Evolutionary conservation across 2,797 vertebrate species (phyloP), one percentile per base, ranked within the genome.

Genomic region (Labroides dimidiatus): DNA sequence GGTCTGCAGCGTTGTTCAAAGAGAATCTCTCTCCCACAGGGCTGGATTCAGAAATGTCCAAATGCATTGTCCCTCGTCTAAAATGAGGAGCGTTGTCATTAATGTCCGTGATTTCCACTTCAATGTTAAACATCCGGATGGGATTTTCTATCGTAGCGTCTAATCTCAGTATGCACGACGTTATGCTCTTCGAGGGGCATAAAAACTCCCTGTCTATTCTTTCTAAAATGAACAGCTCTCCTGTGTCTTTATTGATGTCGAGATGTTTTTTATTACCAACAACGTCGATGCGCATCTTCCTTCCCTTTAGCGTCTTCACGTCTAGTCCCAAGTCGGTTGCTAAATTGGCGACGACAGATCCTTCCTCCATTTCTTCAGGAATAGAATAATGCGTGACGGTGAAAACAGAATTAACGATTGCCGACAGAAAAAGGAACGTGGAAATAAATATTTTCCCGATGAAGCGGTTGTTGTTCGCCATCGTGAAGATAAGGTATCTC

Each of bases 41-140:
- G 2, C 87, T 86, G 1, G 84, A 84, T 64, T 95, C 93, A 23
- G 86, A 93, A n/a, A 94, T 90, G 69, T 94, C 92, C 64, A 95
- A 55, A 66, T 91, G 77, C 69, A 95, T 84, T 23, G 81, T 72
- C 15, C 45, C 71, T 0, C 71, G 42, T 0, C 77, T 39, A 7
- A 80, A 84, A 47, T 77, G 74, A 17, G 81, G 81, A 6, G 77
- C 64, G 23, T 93, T 92, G 10, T 82, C 90, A 15, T 92, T 92
- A 1, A 89, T 87, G 16, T 92, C 91, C 19, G 50, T 59, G 0
- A 92, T 81, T 63, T 92, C 89, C 1, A 92, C 33, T 36, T 91
- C 89, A 1, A 91, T 86, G 42, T 87, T 87, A 64, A 91, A 93
- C 62, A 93, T 89, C 0, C 92, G 57, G 15, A 89, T 30, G 0